phyloP scores from a whole-genome alignment of 2,888 invertebrate genomes.

The Scaptomyza polygonia region DNA sequence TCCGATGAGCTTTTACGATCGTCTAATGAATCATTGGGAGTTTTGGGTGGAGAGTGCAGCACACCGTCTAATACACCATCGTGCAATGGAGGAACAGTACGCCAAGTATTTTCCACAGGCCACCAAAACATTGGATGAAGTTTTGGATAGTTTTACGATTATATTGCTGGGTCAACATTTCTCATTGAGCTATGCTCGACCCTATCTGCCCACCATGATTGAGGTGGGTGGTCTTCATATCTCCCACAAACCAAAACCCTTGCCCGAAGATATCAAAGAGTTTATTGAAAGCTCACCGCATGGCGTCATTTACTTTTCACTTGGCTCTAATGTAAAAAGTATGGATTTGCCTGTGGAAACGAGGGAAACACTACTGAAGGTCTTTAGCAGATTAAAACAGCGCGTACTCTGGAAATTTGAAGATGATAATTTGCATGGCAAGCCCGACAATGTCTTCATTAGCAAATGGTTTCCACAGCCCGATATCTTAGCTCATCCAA shows the following conservation, averaged over 20 bases:
- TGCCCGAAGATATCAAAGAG: conserved; percentile 78
- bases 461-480: conserved; percentile 83
- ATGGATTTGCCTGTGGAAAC: conserved; percentile 68
- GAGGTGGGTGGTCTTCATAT: conserved; percentile 83
- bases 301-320: conserved; percentile 84
- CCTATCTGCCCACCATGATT: conserved; percentile 82
- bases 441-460: conserved; percentile 78
- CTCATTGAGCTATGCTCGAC: conserved; percentile 72
- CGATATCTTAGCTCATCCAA: conserved; percentile 84
- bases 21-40: conserved; percentile 76
- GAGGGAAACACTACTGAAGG: conserved; percentile 51
- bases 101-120: conserved; percentile 69
- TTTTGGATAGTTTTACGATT: conserved; percentile 74
- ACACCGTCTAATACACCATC: conserved; percentile 62
- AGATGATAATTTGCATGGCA: conserved; percentile 73
- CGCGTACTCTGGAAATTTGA: conserved; percentile 84
- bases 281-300: conserved; percentile 83
- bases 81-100: conserved; percentile 64
- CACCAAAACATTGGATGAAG: conserved; percentile 56
- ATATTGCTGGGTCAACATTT: conserved; percentile 82
- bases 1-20: conserved; percentile 81
- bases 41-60: conserved; percentile 51
- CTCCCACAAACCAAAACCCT: conserved; percentile 58
- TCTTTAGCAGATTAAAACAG: conserved; percentile 57
- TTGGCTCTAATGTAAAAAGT: conserved; percentile 83